Conservation (phyloP, 2,113 vertebrate genomes). For the Pygoscelis antarcticus region DNA sequence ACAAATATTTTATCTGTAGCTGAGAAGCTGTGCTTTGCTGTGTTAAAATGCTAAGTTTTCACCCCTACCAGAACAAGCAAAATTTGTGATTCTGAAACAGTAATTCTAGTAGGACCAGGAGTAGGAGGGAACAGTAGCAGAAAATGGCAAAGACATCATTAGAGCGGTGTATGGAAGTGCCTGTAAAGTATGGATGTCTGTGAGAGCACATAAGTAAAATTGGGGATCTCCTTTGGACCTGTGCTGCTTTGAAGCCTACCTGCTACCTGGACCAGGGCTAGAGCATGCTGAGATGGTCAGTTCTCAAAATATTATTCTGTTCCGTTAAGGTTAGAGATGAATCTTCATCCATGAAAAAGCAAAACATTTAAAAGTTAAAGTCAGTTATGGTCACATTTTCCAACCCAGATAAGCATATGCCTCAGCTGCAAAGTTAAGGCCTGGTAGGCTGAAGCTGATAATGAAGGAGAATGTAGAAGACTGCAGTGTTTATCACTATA, state of each 20-base stretch:
- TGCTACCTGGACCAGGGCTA: not conserved
- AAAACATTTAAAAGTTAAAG: not conserved
- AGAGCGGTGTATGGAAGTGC: not conserved
- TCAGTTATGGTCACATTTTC: not conserved
- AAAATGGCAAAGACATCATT: not conserved
- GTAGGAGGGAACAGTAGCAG: not conserved
- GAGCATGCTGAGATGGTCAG: not conserved
- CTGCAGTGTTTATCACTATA: not conserved
- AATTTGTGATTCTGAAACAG: not conserved
- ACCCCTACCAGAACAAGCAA: not conserved
- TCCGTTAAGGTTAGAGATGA: not conserved
- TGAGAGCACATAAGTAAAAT: not conserved
- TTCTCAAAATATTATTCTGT: not conserved
- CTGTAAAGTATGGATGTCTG: not conserved
- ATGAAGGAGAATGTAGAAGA: not conserved
- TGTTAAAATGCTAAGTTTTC: not conserved
- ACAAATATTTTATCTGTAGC: not conserved
- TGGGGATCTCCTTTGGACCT: not conserved
- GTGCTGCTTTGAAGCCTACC: not conserved
- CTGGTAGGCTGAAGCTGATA: not conserved
- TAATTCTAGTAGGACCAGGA: not conserved
- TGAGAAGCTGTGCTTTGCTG: not conserved
- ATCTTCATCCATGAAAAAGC: not conserved
- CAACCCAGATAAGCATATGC: not conserved
- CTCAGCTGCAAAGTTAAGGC: not conserved